Base-by-base conservation (phyloP, 2,113 vertebrate species). In the Grallaria varia region DNA sequence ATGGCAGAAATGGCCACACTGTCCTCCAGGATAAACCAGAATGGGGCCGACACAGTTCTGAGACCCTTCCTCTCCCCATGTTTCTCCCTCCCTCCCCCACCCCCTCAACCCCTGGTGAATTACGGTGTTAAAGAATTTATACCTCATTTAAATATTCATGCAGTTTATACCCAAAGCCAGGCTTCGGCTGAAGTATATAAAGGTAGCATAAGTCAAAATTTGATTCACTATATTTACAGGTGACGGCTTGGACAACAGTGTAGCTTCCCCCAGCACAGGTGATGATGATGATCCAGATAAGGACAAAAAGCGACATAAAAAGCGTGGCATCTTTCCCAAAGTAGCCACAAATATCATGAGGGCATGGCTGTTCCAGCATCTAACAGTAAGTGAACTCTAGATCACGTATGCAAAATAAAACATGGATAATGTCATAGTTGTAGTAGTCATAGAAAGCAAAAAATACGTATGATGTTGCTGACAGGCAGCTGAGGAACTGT, bases 281-380 rank as follows among this genome's bases (percentile, higher is more conserved):
- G 99, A 99, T 86, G 99, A 99, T 91, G 99, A 99, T 97, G 99
- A 99, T 98, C 99, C 99, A 95, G 99, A 99, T 98, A 99, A 99
- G 97, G 99, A 99, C 96, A 99, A 99, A 99, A 99, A 99, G 96
- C 99, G 99, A 98, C 99, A 99, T 98, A 99, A 99, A 99, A 99
- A 99, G 98, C 98, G 99, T 96, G 99, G 99, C 95, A 99, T 99
- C 98, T 99, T 99, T 98, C 99, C 99, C 95, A 99, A 99, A 99
- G 99, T 99, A 98, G 99, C 99, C 98, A 99, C 99, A 98, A 99
- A 99, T 98, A 99, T 99, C 98, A 99, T 99, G 99, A 99, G 99
- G 98, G 99, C 99, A 93, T 99, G 99, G 99, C 99, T 99, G 98
- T 99, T 99, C 98, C 99, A 99, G 98, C 99, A 99, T 98, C 99